A percentile compares a stretch with the other conserved stretches of the same genome.
phyloP scores from a whole-genome alignment of 2,113 vertebrate genomes.

The Centrocercus urophasianus region DNA sequence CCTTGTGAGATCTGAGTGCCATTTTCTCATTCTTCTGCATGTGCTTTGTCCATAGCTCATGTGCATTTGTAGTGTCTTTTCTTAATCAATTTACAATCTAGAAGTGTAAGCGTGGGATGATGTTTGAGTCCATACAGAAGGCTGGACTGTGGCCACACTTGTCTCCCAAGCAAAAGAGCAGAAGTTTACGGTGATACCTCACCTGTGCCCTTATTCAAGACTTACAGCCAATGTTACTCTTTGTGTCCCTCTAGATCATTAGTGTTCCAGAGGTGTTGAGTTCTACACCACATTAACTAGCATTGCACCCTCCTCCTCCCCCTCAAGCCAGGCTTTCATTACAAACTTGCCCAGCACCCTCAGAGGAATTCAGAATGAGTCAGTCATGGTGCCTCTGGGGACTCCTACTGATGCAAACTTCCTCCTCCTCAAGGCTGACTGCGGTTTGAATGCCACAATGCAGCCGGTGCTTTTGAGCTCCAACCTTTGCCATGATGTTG shows the following conservation, averaged over 20 bases:
- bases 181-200: background rate
- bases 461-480: background rate
- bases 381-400: slow-evolving; percentile 25
- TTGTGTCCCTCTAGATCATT: background rate
- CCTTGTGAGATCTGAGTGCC: background rate
- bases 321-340: slow-evolving; percentile 46
- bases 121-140: background rate
- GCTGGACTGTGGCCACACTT: background rate
- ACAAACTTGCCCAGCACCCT: slow-evolving; percentile 50
- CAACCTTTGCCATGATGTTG: background rate
- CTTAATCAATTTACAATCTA: slow-evolving; percentile 12
- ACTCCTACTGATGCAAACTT: slow-evolving; percentile 72
- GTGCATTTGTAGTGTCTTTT: background rate
- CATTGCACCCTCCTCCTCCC: background rate
- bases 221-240: background rate
- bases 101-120: slow-evolving; percentile 1
- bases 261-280: background rate
- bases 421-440: slow-evolving; percentile 60
- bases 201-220: background rate
- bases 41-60: background rate
- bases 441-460: slow-evolving; percentile 57
- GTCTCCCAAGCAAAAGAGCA: background rate
- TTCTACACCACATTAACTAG: background rate
- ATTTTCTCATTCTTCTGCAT: background rate
- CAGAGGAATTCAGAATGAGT: slow-evolving; percentile 70